phyloP scores from a whole-genome alignment of 2,797 vertebrate species.

The Philypnodon macrostomus region DNA sequence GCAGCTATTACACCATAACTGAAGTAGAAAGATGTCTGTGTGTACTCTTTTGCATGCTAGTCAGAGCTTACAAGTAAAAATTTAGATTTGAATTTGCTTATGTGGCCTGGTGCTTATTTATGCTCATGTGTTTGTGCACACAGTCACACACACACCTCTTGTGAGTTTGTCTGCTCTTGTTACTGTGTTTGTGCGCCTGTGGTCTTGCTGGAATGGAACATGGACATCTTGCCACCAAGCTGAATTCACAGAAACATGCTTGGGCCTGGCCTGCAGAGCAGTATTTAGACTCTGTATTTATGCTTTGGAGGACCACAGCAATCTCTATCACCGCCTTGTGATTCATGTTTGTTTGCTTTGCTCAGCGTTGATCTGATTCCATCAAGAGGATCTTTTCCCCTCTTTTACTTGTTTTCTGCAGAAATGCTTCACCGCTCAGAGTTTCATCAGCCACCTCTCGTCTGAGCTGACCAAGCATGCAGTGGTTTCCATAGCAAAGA shows the following conservation, averaged over 20 bases:
- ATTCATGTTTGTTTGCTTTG: constrained; percentile 74
- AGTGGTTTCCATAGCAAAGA: constrained; percentile 64
- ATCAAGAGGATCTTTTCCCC: constrained; percentile 42
- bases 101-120: constrained; percentile 66
- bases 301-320: constrained; percentile 67
- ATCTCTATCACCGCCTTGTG: constrained; percentile 67
- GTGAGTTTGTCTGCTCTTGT: constrained; percentile 63
- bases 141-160: constrained; percentile 38
- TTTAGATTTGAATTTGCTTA: constrained; percentile 55
- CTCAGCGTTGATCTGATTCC: constrained; percentile 56
- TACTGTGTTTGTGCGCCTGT: constrained; percentile 69
- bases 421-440: constrained; percentile 48
- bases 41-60: constrained; percentile 42
- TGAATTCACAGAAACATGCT: constrained; percentile 71
- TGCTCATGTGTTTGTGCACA: constrained; percentile 46
- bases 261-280: constrained; percentile 61
- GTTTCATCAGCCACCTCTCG: constrained; percentile 57
- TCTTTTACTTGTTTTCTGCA: constrained; percentile 18
- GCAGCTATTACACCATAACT: constrained; percentile 45
- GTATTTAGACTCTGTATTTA: constrained; percentile 76
- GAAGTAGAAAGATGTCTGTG: constrained; percentile 23
- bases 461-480: constrained; percentile 63
- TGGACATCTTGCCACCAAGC: constrained; percentile 69
- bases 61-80: constrained; percentile 36
- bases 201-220: constrained; percentile 69